These are phyloP conservation scores for Cancer borealis DNA, from an alignment of 2,888 invertebrate species.

Conservation along the genomic window DNA sequence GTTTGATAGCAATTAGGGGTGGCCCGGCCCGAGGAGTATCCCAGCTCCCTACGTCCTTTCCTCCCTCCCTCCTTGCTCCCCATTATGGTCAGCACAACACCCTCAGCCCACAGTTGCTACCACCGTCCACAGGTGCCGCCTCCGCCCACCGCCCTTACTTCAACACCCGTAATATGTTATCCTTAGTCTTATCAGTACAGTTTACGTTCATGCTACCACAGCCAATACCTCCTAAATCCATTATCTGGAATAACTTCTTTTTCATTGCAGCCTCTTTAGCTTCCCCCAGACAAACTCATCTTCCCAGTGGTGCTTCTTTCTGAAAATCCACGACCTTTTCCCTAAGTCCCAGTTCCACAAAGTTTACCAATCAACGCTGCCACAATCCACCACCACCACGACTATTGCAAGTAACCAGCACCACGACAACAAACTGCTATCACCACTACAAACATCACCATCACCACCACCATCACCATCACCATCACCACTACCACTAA, in stretches of 20 bases:
- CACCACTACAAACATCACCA: background rate
- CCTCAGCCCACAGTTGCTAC: constrained; percentile 29
- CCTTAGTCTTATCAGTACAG: background rate
- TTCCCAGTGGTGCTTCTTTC: background rate
- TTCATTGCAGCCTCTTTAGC: background rate
- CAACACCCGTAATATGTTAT: background rate
- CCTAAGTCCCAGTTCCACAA: background rate
- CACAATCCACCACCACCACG: background rate
- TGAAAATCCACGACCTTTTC: background rate
- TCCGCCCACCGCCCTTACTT: background rate
- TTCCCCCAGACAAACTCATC: background rate
- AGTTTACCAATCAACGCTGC: background rate
- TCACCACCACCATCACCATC: background rate
- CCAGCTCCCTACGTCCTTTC: background rate
- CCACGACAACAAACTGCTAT: background rate
- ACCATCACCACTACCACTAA: background rate
- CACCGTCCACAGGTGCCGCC: constrained; percentile 15
- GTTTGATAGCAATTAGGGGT: constrained; percentile 73
- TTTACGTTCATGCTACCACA: background rate
- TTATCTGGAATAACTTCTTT: background rate
- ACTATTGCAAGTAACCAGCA: background rate
- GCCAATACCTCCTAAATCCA: background rate
- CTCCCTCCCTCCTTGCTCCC: constrained; percentile 2
- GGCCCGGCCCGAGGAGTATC: constrained; percentile 40
- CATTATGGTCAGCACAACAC: constrained; percentile 57